phyloP scores from a whole-genome alignment of 2,888 invertebrate species.

The Stictocephala bisonia region DNA sequence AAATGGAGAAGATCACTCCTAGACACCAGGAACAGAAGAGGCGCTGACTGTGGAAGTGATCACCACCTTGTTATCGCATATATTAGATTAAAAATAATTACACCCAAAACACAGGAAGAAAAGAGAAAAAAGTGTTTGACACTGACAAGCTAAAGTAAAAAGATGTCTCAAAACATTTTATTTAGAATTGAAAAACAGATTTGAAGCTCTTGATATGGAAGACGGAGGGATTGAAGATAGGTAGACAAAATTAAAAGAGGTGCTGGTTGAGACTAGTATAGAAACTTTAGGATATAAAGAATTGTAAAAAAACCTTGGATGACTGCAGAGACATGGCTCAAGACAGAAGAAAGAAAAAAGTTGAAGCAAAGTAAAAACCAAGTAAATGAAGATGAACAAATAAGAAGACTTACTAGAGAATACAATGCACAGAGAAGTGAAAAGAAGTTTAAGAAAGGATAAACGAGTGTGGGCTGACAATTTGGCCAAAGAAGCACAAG shows the following conservation, averaged over 20 bases:
- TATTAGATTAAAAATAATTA: slow-evolving; percentile 38
- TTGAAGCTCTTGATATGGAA: slow-evolving; percentile 7
- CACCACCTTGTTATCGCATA: slow-evolving; percentile 36
- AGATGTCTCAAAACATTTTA: neutral
- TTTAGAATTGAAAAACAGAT: slow-evolving; percentile 10
- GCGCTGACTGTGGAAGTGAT: slow-evolving; percentile 46
- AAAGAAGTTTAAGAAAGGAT: too few species aligned
- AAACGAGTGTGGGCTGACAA: too few species aligned
- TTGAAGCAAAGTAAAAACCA: too few species aligned
- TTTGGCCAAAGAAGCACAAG: too few species aligned
- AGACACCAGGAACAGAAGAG: slow-evolving; percentile 39
- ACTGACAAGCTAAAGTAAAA: slow-evolving; percentile 2
- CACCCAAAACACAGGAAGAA: slow-evolving; percentile 5
- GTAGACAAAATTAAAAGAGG: neutral
- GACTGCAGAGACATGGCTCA: too few species aligned
- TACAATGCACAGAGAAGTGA: too few species aligned
- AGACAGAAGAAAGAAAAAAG: too few species aligned
- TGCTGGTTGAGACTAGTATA: neutral
- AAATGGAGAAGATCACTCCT: slow-evolving; percentile 46
- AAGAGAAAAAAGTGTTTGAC: neutral
- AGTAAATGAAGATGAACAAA: too few species aligned
- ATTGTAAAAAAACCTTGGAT: too few species aligned
- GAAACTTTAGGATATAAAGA: neutral
- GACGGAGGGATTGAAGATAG: slow-evolving; percentile 1
- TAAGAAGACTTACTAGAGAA: too few species aligned